These are phyloP conservation scores for Sciaenops ocellatus DNA, from an alignment of 2,797 vertebrate species.

Conservation along the genomic window DNA sequence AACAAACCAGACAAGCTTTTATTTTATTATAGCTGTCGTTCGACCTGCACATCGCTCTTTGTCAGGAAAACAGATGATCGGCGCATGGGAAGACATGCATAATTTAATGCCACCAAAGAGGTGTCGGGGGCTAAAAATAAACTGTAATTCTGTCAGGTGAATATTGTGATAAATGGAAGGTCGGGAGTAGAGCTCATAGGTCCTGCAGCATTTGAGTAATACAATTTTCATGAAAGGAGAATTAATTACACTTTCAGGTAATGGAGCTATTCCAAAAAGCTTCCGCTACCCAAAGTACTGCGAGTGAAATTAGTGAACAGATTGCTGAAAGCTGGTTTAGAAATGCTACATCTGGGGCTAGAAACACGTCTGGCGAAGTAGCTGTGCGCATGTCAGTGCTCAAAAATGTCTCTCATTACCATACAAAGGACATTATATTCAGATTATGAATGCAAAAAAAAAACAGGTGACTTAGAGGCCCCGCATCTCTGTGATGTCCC, in stretches of 20 bases:
- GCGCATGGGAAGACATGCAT: constrained; percentile 72
- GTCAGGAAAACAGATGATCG: constrained; percentile 66
- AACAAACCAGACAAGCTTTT: constrained; percentile 40
- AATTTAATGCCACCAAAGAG: constrained; percentile 80
- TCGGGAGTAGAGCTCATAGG: constrained; percentile 71
- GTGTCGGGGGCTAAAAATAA: constrained; percentile 83
- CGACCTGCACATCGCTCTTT: constrained; percentile 43
- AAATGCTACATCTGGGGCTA: constrained; percentile 28
- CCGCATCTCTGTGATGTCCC: constrained; percentile 1
- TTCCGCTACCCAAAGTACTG: constrained; percentile 50
- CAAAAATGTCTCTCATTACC: constrained; percentile 27
- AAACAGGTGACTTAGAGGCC: constrained; percentile 11
- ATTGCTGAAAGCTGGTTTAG: constrained; percentile 53
- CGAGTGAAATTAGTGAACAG: constrained; percentile 57
- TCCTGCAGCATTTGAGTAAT: constrained; percentile 80
- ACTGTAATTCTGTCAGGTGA: constrained; percentile 80
- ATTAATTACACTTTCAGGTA: constrained; percentile 85
- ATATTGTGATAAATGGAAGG: constrained; percentile 81
- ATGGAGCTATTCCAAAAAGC: constrained; percentile 77
- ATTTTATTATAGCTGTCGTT: constrained; percentile 29
- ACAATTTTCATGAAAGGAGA: constrained; percentile 83
- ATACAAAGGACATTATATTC: constrained; percentile 30
- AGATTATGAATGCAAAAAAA: constrained; percentile 19
- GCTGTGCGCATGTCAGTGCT: background rate
- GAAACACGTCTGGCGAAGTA: background rate